Conservation (phyloP, 1,140 invertebrate genomes). For the Nylanderia fulva region DNA sequence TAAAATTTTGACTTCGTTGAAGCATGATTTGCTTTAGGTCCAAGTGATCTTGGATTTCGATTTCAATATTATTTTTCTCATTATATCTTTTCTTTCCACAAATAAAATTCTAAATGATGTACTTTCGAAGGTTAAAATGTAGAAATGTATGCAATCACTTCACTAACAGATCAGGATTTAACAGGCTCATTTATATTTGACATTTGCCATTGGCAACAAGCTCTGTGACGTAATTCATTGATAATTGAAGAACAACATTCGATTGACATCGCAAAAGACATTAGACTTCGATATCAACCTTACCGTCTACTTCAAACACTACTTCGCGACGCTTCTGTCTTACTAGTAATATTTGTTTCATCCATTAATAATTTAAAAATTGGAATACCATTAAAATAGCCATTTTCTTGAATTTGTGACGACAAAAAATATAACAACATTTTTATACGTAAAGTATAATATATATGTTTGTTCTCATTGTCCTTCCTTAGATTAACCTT, state of each 20-base stretch:
- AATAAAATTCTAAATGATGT: background rate
- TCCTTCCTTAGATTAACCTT: background rate
- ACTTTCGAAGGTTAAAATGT: background rate
- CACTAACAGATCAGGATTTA: no score
- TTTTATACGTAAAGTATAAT: background rate
- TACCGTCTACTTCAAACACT: background rate
- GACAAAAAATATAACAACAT: background rate
- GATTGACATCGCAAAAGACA: conserved; percentile 40
- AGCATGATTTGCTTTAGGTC: background rate
- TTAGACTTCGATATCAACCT: conserved; percentile 34
- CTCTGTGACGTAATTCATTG: conserved; percentile 68
- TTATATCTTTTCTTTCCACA: background rate
- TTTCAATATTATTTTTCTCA: background rate
- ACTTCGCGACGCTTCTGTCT: background rate
- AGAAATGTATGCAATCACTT: background rate
- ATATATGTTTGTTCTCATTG: background rate
- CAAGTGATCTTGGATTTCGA: background rate
- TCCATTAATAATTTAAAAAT: conserved; percentile 24
- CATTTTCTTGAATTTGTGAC: background rate
- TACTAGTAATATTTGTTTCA: background rate
- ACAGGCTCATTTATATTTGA: conserved; percentile 32
- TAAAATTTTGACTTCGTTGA: conserved; percentile 19
- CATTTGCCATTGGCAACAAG: conserved; percentile 40
- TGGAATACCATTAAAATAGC: background rate
- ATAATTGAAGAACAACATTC: conserved; percentile 63